Evolutionary conservation across 2,113 vertebrate species (phyloP), one percentile per base, ranked within the genome.

Genomic region (Polyodon spathula): DNA sequence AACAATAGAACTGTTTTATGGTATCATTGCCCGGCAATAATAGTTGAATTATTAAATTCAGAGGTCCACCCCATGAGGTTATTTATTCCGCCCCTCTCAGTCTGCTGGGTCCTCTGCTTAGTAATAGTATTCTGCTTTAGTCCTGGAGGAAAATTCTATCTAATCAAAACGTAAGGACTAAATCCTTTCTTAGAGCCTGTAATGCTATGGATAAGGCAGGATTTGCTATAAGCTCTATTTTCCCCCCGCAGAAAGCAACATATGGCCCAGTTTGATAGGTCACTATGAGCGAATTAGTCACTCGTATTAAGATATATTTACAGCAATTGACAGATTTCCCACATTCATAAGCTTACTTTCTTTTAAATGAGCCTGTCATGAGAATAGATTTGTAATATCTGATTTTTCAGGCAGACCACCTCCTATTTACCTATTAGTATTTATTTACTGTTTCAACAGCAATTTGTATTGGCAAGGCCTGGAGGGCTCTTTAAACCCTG

Each of bases 151-250:
- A 81, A 80, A 83, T 83, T 86, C 76, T 67, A 81, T 86, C 81
- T 87, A 82, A 88, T 88, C 85, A 84, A 87, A 85, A 85, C 82
- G 86, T 84, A 85, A 82, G 80, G 73, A 78, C 63, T 76, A 86
- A 88, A 88, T 87, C 86, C 83, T 84, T 84, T 86, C 82, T 87
- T 82, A 79, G 79, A 84, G 78, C 69, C 77, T 75, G 74, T 85
- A 86, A 87, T 86, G 76, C 84, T 63, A 66, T 55, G 76, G 84
- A 88, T 88, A 83, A 86, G 81, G 78, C 80, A 79, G 76, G 81
- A 81, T 88, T 87, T 84, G 76, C 67, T 11, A 15, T 88, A 84
- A 88, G 79, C 84, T 65, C 72, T 67, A 51, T 71, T 68, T 76
- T 71, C 75, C 70, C 74, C 71, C 75, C 58, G 73, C 59, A 75